Conservation (phyloP, 2,113 vertebrate genomes). For the Arenaria interpres region DNA sequence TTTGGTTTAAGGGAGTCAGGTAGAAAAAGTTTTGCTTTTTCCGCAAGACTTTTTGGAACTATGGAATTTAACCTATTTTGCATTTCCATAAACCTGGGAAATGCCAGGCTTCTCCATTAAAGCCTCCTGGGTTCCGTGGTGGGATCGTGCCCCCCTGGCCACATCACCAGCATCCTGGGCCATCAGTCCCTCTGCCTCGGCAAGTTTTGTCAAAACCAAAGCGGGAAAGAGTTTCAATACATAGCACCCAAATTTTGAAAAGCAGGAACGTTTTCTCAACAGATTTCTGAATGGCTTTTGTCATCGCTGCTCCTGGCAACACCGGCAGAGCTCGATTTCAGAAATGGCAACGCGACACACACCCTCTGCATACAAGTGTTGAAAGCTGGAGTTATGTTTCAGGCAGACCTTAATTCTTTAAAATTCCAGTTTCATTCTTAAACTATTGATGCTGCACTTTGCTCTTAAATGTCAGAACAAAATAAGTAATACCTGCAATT, state of each 20-base stretch:
- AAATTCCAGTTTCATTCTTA: neutral
- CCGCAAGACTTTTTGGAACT: neutral
- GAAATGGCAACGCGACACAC: neutral
- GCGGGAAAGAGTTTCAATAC: rapidly evolving
- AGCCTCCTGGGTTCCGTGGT: rapidly evolving
- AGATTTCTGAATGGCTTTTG: no score
- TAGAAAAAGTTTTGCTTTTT: neutral
- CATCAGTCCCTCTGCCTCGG: rapidly evolving
- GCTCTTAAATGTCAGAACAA: slow-evolving; percentile 64
- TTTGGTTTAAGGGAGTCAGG: neutral
- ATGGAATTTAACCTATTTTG: neutral
- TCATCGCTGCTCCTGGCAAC: neutral
- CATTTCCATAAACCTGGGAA: neutral
- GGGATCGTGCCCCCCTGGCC: rapidly evolving
- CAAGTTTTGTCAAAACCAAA: neutral
- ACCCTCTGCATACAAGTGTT: neutral
- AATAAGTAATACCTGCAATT: slow-evolving; percentile 72
- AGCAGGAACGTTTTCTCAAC: rapidly evolving
- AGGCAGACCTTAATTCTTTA: neutral
- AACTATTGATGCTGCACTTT: slow-evolving; percentile 46
- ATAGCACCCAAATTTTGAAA: rapidly evolving
- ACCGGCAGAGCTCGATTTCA: neutral
- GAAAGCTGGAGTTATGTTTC: neutral
- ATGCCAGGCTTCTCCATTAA: no score
- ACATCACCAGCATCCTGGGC: neutral